Base-by-base conservation (phyloP, 2,113 vertebrate genomes). In the Epinephelus lanceolatus region DNA sequence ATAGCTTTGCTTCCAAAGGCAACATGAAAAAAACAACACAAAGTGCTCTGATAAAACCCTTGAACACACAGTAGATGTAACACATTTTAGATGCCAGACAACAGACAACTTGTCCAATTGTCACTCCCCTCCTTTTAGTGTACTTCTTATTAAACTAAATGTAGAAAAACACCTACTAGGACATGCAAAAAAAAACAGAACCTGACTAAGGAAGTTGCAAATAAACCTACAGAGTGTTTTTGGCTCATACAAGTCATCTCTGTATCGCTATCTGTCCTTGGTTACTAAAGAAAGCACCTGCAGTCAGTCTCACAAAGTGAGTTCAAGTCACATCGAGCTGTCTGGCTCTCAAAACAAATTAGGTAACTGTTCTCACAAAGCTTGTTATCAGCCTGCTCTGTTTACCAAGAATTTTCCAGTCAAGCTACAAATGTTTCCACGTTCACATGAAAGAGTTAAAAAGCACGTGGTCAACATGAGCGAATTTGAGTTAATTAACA, bases 211-310 rank as follows among this genome's bases (percentile, higher is more conserved):
- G 33, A 37, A 37, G 33, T 37, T 37, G 51, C 21, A 45, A 15
- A 19, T 2, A 18, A 71, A 53, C 12, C 52, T 25, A 11, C 30
- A 21, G 6, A 13, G 55, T 4, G 8, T 2, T 12, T 79, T 30
- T n/a, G 1, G 11, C 30, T n/a, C 53, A 5, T 19, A 7, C 7
- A 4, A 6, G 17, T 51, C 3, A 23, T 52, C 19, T 2, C 1
- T 56, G 53, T 15, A 13, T 25, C 40, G 15, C 40, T 27, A n/a
- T 52, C 47, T 25, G 66, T 57, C 62, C 23, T 71, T 76, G 72
- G 62, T 21, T 37, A 18, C 30, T 19, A 15, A 15, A 14, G 19
- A 12, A 4, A 81, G 53, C 86, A 83, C 19, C 86, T 90, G 86
- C 56, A 52, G 45, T 73, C 23, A 1, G 13, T 88, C 89, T 47